phyloP scores from a whole-genome alignment of 2,797 vertebrate species.

The Coracias cyanogaster region DNA sequence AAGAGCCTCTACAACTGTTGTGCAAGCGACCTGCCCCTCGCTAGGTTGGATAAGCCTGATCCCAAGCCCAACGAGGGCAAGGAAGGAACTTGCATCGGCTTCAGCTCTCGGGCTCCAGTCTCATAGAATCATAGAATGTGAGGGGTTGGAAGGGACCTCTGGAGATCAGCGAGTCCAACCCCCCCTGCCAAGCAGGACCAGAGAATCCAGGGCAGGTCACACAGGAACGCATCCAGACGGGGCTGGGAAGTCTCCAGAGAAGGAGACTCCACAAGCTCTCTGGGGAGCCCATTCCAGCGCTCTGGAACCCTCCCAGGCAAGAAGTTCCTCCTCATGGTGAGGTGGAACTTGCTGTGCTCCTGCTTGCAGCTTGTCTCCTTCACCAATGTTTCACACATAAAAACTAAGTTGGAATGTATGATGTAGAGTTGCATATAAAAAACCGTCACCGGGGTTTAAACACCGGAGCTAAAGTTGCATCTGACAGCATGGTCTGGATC shows the following conservation, averaged over 20 bases:
- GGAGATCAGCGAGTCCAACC: no score
- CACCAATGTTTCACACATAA: not conserved
- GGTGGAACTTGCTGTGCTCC: no score
- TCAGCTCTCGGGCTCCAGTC: not conserved
- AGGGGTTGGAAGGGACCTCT: no score
- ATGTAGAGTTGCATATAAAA: not conserved
- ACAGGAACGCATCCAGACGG: no score
- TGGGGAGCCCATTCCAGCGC: no score
- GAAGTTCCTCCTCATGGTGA: no score
- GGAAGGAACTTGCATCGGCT: not conserved
- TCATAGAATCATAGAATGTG: no score
- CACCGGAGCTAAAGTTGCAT: not conserved
- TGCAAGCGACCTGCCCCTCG: slow-evolving; percentile 53
- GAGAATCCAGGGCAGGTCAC: no score
- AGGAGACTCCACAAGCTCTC: no score
- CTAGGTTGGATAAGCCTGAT: not conserved
- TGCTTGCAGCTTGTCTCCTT: not conserved
- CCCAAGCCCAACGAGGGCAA: not conserved
- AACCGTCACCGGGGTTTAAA: not conserved
- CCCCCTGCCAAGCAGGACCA: no score
- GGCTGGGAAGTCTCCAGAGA: no score
- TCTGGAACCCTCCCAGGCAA: no score
- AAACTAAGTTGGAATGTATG: accelerated
- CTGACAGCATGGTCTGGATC: not conserved
- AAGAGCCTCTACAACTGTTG: slow-evolving; percentile 64